Base-by-base conservation (phyloP, 2,797 vertebrate species). In the Gila robusta region DNA sequence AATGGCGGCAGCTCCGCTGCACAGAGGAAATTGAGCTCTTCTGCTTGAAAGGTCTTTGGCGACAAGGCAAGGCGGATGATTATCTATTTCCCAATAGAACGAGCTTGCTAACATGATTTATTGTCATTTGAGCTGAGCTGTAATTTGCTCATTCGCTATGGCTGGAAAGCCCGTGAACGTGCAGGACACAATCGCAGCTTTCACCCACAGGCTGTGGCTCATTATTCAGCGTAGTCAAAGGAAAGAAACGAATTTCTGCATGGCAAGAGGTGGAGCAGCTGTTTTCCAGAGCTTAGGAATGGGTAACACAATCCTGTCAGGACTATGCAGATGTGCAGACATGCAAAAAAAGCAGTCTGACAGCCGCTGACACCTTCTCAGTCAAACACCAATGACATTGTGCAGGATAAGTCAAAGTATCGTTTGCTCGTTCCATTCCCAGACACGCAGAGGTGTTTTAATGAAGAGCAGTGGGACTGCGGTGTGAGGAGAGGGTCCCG, bases 241-340 rank as follows among this genome's bases (percentile, higher is more conserved):
- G 23, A 81, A 41, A 32, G 49, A 83, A 56, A 87, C 12, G 0
- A 35, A 59, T 77, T 82, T 76, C 72, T 81, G 14, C 71, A 76
- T 56, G 62, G 71, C 32, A 37, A 83, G 72, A 49, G 73, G 16
- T 26, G 37, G 56, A 84, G 82, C 82, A 87, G 86, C 86, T 87
- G 86, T 69, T 87, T 79, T 83, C 64, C 77, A 71, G 83, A 87
- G 89, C 87, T 94, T 91, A 92, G 89, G 89, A 89, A 86, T 9
- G 82, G 73, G 76, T 92, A 95, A 95, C 88, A 89, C 88, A 91
- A 95, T 95, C 93, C 89, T 87, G 91, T 94, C 92, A 93, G 92
- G 73, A 35, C 90, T 88, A 87, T 79, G 89, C 87, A 82, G 86
- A 85, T 89, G 87, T 90, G 89, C 91, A 89, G 87, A 91, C 84